Evolutionary conservation across 2,113 vertebrate genomes (phyloP).

Genomic region (Urocitellus parryii): DNA sequence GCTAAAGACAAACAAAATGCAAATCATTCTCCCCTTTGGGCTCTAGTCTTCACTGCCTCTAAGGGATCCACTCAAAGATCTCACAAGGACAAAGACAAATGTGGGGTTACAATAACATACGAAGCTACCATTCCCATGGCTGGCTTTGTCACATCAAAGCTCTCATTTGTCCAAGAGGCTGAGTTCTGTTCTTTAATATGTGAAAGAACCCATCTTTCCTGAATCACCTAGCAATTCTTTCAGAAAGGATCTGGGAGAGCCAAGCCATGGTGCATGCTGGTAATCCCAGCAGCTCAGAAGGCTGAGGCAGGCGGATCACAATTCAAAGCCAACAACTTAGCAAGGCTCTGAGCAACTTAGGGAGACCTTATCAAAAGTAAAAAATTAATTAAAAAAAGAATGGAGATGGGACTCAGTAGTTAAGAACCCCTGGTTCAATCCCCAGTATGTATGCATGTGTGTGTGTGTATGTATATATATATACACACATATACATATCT

Average conservation of each 20-base stretch:
- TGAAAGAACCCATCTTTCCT: slow-evolving; percentile 7
- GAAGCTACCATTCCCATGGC: neutral
- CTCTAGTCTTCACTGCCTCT: neutral
- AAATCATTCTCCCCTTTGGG: slow-evolving; percentile 29
- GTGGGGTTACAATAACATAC: slow-evolving; percentile 31
- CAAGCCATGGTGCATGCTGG: too few relatives aligned
- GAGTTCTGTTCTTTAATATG: slow-evolving; percentile 45
- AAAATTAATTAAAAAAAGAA: too few relatives aligned
- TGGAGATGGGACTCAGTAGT: too few relatives aligned
- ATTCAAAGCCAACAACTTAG: too few relatives aligned
- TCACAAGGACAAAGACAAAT: slow-evolving; percentile 35
- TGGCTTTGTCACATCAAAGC: slow-evolving; percentile 47
- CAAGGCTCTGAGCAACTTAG: too few relatives aligned
- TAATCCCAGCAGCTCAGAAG: too few relatives aligned
- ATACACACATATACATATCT: too few relatives aligned
- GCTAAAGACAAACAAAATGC: slow-evolving; percentile 64
- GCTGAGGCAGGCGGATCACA: too few relatives aligned
- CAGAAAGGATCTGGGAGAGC: neutral
- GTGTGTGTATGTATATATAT: too few relatives aligned
- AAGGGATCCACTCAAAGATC: neutral
- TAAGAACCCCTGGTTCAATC: too few relatives aligned
- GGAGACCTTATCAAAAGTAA: too few relatives aligned
- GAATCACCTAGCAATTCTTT: slow-evolving; percentile 46
- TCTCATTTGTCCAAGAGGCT: neutral
- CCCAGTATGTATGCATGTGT: too few relatives aligned